These are phyloP conservation scores for Yponomeuta malinellus DNA, from an alignment of 2,888 invertebrate genomes.

Conservation along the genomic window DNA sequence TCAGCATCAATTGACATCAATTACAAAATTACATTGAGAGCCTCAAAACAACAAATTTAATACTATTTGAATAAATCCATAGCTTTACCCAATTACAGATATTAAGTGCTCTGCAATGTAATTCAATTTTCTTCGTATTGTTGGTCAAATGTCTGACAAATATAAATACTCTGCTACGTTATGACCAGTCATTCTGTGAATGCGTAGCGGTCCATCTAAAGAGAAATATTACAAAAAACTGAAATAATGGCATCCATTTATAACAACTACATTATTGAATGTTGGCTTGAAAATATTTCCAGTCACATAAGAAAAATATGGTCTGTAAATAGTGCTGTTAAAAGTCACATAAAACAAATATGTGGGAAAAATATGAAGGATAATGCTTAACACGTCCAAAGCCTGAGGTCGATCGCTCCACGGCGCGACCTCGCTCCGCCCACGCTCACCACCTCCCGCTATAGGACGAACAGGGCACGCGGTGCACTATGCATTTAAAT, in stretches of 20 bases:
- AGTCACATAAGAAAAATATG: not conserved
- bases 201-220: not conserved
- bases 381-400: slow-evolving; percentile 4
- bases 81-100: too few species aligned
- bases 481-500: slow-evolving; percentile 39
- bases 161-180: too few species aligned
- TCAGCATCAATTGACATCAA: too few species aligned
- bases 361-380: not conserved
- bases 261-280: not conserved
- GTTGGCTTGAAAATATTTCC: not conserved
- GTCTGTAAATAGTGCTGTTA: not conserved
- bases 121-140: too few species aligned
- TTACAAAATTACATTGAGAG: too few species aligned
- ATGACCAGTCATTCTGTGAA: not conserved
- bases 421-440: slow-evolving; percentile 45
- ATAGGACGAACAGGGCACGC: slow-evolving; percentile 47
- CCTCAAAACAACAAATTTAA: too few species aligned
- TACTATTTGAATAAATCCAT: too few species aligned
- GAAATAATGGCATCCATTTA: not conserved
- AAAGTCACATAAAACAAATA: not conserved
- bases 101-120: too few species aligned
- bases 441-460: slow-evolving; percentile 44
- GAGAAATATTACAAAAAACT: not conserved
- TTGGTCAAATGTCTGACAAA: too few species aligned
- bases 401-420: not conserved